Conservation (phyloP, 2,113 vertebrate species). For the Oreochromis spilurus region DNA sequence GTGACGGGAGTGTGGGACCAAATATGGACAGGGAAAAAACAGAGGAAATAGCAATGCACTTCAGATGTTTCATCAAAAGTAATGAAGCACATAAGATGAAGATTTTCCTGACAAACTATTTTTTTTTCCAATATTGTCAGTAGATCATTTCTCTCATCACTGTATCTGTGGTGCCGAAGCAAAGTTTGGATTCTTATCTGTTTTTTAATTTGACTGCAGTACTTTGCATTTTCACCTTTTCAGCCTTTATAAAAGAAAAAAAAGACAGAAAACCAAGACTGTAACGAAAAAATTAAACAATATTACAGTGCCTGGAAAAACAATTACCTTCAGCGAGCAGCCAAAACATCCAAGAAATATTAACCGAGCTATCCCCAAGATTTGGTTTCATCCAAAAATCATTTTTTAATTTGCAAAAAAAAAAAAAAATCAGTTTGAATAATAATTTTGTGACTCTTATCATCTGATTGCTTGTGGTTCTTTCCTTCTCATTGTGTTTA, state of each 20-base stretch:
- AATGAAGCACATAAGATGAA: background rate
- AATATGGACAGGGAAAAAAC: background rate
- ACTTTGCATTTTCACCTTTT: background rate
- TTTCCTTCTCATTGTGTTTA: background rate
- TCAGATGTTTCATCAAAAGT: background rate
- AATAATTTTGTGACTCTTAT: background rate
- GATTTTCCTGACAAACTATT: background rate
- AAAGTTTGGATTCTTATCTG: background rate
- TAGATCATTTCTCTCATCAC: too few species aligned
- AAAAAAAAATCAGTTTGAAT: background rate
- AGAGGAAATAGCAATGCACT: background rate
- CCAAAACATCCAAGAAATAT: background rate
- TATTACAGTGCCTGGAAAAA: background rate
- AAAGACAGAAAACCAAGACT: background rate
- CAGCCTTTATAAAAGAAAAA: background rate
- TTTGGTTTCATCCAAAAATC: background rate
- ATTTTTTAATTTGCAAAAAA: background rate
- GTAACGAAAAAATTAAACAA: background rate
- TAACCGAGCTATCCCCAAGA: background rate
- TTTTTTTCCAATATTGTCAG: too few species aligned
- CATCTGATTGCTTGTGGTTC: background rate
- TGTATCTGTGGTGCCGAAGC: background rate
- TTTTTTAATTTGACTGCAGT: background rate
- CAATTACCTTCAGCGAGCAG: background rate
- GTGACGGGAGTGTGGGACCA: background rate